Percentiles rank a stretch among this genome's conserved stretches.
These are phyloP conservation scores for Aeoliscus strigatus DNA, from an alignment of 2,797 vertebrate genomes.

Conservation along the genomic window DNA sequence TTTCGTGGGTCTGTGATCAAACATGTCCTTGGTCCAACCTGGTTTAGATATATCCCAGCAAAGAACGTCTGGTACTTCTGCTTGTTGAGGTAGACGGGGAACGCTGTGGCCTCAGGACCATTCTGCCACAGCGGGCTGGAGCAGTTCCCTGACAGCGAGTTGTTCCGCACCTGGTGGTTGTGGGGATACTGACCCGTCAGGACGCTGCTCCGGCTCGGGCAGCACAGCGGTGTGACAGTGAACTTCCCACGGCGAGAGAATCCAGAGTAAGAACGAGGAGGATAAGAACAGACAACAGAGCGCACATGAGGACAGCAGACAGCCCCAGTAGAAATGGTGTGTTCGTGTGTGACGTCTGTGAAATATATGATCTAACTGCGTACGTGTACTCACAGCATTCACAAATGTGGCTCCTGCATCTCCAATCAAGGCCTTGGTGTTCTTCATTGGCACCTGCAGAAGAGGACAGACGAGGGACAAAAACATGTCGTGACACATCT, in stretches of 20 bases:
- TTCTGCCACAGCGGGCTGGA: conserved; percentile 75
- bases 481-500: neutral
- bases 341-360: no score
- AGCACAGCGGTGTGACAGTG: conserved; percentile 75
- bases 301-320: conserved; percentile 7
- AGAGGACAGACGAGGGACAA: conserved; percentile 5
- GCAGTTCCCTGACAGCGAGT: conserved; percentile 77
- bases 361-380: no score
- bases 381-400: conserved; percentile 78
- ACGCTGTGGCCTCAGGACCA: conserved; percentile 60
- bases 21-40: conserved; percentile 57
- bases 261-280: neutral
- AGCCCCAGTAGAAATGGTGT: no score
- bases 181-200: conserved; percentile 77
- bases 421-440: conserved; percentile 68
- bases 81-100: conserved; percentile 74
- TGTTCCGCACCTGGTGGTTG: conserved; percentile 79
- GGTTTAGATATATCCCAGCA: conserved; percentile 79
- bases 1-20: no score
- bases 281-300: neutral
- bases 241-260: conserved; percentile 54
- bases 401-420: conserved; percentile 73
- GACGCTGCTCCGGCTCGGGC: conserved; percentile 78
- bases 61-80: conserved; percentile 78
- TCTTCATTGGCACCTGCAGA: conserved; percentile 75